Conservation (phyloP, 2,797 vertebrate genomes). For the Benthosema pterotum region DNA sequence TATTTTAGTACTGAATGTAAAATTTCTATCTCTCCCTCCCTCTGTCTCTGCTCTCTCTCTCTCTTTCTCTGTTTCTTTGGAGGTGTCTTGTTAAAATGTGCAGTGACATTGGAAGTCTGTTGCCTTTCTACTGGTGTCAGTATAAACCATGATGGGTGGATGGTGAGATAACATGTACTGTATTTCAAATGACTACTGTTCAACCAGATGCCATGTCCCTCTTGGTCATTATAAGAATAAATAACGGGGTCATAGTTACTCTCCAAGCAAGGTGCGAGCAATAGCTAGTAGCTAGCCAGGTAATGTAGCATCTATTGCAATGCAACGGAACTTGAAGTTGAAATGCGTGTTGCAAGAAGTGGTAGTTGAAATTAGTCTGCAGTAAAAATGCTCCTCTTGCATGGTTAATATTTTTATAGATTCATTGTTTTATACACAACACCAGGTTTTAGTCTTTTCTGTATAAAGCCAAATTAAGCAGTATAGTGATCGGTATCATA, state of each 20-base stretch:
- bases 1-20: slow-evolving; percentile 38
- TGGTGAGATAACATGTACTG: neutral
- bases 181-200: slow-evolving; percentile 13
- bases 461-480: too few relatives aligned
- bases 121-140: slow-evolving; percentile 40
- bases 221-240: neutral
- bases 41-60: neutral
- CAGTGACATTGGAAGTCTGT: slow-evolving; percentile 12
- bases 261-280: too few relatives aligned
- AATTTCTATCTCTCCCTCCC: neutral
- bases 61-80: neutral
- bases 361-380: too few relatives aligned
- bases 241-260: neutral
- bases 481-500: too few relatives aligned
- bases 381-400: too few relatives aligned
- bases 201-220: neutral
- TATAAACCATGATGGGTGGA: slow-evolving; percentile 14
- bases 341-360: too few relatives aligned
- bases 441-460: too few relatives aligned
- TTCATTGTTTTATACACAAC: too few relatives aligned
- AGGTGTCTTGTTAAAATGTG: slow-evolving; percentile 8
- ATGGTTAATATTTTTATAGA: too few relatives aligned
- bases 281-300: too few relatives aligned
- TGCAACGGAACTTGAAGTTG: too few relatives aligned
- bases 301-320: too few relatives aligned